phyloP scores from a whole-genome alignment of 2,888 invertebrate species.

The Agrypnus murinus region DNA sequence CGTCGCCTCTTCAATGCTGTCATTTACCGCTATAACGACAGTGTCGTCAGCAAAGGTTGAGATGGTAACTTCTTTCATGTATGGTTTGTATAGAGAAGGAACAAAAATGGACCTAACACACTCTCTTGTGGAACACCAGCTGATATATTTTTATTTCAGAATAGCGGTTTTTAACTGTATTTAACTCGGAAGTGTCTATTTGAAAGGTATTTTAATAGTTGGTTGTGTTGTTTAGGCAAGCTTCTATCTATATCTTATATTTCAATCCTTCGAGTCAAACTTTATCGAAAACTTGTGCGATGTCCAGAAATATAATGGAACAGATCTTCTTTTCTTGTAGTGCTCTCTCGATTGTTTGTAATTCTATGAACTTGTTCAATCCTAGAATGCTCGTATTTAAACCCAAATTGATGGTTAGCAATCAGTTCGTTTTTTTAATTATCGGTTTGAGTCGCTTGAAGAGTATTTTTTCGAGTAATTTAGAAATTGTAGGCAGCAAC shows the following conservation, averaged over 20 bases:
- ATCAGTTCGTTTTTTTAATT: too few relatives aligned
- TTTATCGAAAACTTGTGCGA: not conserved
- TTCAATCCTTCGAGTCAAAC: not conserved
- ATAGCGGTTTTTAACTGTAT: slow-evolving; percentile 11
- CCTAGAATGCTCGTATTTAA: too few relatives aligned
- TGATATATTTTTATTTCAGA: slow-evolving; percentile 17
- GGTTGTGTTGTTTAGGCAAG: slow-evolving; percentile 6
- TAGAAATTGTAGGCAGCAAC: too few relatives aligned
- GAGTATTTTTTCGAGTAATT: too few relatives aligned
- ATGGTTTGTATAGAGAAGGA: not conserved
- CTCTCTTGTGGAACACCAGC: slow-evolving; percentile 3
- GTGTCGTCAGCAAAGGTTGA: not conserved
- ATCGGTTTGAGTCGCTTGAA: too few relatives aligned
- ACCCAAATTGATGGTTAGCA: too few relatives aligned
- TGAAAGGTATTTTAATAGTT: slow-evolving; percentile 24
- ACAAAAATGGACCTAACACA: slow-evolving; percentile 13
- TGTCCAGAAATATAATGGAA: not conserved
- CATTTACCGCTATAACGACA: slow-evolving; percentile 11
- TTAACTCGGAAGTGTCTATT: slow-evolving; percentile 1
- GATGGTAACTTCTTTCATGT: not conserved
- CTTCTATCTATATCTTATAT: not conserved
- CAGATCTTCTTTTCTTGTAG: not conserved
- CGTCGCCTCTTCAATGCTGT: slow-evolving; percentile 19
- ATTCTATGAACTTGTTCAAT: not conserved
- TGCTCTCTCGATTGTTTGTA: not conserved